Evolutionary conservation across 1,140 invertebrate genomes (phyloP).

Genomic region (Trichonephila clavipes): DNA sequence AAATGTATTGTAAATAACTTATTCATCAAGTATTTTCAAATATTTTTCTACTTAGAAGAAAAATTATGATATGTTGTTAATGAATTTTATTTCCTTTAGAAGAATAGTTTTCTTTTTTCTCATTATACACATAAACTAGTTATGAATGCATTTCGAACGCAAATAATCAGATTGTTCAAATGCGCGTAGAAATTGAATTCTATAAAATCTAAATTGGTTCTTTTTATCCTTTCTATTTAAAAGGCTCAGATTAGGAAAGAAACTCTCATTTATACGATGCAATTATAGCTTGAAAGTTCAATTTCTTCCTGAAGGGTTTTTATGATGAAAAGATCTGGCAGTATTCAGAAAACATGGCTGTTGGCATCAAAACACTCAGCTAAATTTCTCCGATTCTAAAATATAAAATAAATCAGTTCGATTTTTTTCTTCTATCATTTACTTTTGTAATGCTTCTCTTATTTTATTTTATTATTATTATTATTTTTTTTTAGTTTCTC

Average conservation of each 20-base stretch:
- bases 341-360: background rate
- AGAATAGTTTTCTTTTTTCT: too few relatives aligned
- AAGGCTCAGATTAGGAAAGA: background rate
- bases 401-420: background rate
- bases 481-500: background rate
- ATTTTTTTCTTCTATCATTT: background rate
- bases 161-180: too few relatives aligned
- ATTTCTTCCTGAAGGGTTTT: background rate
- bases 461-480: background rate
- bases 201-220: too few relatives aligned
- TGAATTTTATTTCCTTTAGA: too few relatives aligned
- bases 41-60: too few relatives aligned
- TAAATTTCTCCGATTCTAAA: background rate
- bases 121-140: too few relatives aligned
- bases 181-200: too few relatives aligned
- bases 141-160: too few relatives aligned
- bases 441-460: background rate
- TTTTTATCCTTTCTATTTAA: too few relatives aligned
- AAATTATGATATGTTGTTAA: too few relatives aligned
- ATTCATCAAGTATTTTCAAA: too few relatives aligned
- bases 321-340: background rate
- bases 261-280: background rate
- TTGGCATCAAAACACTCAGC: background rate
- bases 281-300: background rate
- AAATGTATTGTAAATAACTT: too few relatives aligned